Percentiles rank a stretch among this genome's conserved stretches.
phyloP scores from a whole-genome alignment of 2,888 invertebrate genomes.

The Itoplectis maculator region DNA sequence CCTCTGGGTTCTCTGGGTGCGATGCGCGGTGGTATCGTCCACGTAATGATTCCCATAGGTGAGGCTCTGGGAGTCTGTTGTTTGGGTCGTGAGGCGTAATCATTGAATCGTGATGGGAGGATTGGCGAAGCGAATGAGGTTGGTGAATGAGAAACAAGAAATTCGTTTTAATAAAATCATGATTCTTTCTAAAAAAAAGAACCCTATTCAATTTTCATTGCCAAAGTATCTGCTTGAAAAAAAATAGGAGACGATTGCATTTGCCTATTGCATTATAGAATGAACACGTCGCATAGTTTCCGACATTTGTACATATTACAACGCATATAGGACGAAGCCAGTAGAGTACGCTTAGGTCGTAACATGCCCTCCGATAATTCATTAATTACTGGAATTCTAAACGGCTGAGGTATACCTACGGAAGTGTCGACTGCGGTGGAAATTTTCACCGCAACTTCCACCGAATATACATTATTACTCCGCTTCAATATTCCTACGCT shows the following conservation, averaged over 20 bases:
- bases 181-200: too few relatives aligned
- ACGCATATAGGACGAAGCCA: background rate
- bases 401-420: background rate
- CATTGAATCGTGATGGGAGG: background rate
- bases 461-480: too few relatives aligned
- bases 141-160: too few relatives aligned
- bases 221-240: too few relatives aligned
- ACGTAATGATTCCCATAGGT: background rate
- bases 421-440: conserved; percentile 36
- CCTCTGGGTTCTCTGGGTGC: conserved; percentile 10
- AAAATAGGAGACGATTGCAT: too few relatives aligned
- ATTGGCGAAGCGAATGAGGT: background rate
- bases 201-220: too few relatives aligned
- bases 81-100: background rate
- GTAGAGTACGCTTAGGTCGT: conserved; percentile 4
- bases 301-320: background rate
- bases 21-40: conserved; percentile 10
- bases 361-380: conserved; percentile 36
- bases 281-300: conserved; percentile 9
- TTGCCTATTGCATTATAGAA: conserved; percentile 30
- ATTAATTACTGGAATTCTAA: conserved; percentile 48
- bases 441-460: conserved; percentile 74
- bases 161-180: too few relatives aligned
- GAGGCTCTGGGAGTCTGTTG: background rate
- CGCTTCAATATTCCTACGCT: too few relatives aligned